Evolutionary conservation across 2,113 vertebrate species (phyloP).

Genomic region (Thryonomys swinderianus): DNA sequence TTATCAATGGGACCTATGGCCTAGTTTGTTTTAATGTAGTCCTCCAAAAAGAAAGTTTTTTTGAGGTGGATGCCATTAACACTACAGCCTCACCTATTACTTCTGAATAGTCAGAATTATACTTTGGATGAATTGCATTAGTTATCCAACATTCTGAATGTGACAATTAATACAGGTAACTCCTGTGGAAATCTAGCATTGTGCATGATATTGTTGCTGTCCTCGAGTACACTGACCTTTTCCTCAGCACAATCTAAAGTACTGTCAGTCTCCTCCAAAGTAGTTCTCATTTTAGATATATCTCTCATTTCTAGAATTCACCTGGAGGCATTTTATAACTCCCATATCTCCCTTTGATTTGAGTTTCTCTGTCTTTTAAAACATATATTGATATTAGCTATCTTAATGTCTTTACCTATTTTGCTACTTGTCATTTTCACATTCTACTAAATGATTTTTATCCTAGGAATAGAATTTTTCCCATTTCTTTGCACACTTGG

Average conservation of each 20-base stretch:
- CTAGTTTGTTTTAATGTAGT: background rate
- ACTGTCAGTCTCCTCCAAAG: background rate
- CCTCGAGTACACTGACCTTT: background rate
- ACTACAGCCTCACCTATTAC: background rate
- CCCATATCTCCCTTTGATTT: background rate
- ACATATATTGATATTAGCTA: background rate
- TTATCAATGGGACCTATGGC: background rate
- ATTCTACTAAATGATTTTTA: background rate
- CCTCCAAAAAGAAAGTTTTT: background rate
- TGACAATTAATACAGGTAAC: background rate
- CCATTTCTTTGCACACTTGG: background rate
- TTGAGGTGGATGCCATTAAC: background rate
- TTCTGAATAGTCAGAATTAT: background rate
- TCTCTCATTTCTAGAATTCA: background rate
- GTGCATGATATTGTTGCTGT: background rate
- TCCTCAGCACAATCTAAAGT: background rate
- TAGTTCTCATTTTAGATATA: slow-evolving; percentile 9
- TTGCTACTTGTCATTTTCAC: background rate
- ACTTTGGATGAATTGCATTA: background rate
- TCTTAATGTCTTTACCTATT: background rate
- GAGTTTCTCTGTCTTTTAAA: background rate
- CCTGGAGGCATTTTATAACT: background rate
- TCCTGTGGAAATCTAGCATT: background rate
- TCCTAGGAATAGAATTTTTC: background rate
- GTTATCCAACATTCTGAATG: background rate